Evolutionary conservation across 2,113 vertebrate genomes (phyloP).

Genomic region (Callorhinus ursinus): DNA sequence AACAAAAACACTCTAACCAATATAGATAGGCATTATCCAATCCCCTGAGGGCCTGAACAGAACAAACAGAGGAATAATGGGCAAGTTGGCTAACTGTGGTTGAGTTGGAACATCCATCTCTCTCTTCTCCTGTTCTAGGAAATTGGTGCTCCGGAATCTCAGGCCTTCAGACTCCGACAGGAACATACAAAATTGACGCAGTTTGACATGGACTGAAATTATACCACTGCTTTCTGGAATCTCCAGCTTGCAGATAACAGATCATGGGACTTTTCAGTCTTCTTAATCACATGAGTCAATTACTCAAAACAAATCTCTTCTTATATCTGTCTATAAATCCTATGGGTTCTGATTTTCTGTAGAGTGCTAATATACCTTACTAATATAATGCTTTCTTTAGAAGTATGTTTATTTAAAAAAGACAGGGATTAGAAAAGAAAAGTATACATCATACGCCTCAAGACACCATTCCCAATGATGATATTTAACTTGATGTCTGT

Average conservation of each 20-base stretch:
- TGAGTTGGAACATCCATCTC: neutral
- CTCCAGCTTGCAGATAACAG: neutral
- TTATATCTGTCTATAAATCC: neutral
- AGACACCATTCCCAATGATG: neutral
- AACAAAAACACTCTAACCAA: neutral
- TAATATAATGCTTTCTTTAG: neutral
- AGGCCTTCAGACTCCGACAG: neutral
- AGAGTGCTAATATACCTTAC: neutral
- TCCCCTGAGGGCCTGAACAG: neutral
- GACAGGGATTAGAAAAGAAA: neutral
- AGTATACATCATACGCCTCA: neutral
- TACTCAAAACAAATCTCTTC: neutral
- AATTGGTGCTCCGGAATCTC: neutral
- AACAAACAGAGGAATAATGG: neutral
- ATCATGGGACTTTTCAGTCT: neutral
- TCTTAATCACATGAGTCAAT: neutral
- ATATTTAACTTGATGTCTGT: neutral
- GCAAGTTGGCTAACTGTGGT: neutral
- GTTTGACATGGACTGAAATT: neutral
- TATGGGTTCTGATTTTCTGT: neutral
- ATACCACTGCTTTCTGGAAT: neutral
- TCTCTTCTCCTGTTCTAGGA: neutral
- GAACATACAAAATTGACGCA: neutral
- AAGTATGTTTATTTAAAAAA: constrained; percentile 15
- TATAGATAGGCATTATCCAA: neutral